Conservation (phyloP, 2,888 invertebrate genomes). For the Sylvicola fuscatus region DNA sequence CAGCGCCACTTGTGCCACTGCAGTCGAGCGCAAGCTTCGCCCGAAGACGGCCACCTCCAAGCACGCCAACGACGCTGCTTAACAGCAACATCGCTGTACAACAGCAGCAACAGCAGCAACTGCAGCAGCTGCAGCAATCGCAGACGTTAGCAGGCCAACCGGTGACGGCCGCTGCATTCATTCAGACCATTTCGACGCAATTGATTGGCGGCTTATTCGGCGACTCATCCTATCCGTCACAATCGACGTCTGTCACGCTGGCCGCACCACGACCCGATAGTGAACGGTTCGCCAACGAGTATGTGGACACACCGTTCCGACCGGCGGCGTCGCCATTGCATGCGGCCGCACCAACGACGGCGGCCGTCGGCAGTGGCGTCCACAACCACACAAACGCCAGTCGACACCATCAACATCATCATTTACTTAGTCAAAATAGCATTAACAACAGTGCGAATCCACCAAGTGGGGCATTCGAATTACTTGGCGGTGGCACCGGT, state of each 20-base stretch:
- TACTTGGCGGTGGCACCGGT: conserved; percentile 5
- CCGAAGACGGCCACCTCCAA: conserved; percentile 17
- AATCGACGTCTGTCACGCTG: conserved; percentile 27
- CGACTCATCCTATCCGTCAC: conserved; percentile 10
- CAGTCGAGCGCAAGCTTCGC: conserved; percentile 20
- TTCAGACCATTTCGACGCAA: too few species aligned
- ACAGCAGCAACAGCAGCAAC: neutral
- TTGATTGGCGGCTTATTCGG: too few species aligned
- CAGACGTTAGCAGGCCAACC: neutral
- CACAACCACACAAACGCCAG: neutral
- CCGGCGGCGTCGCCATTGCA: conserved; percentile 27
- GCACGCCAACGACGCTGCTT: neutral
- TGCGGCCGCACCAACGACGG: conserved; percentile 15
- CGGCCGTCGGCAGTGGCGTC: conserved; percentile 5
- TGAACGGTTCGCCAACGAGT: conserved; percentile 76
- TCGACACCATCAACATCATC: conserved; percentile 1
- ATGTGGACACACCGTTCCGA: conserved; percentile 73
- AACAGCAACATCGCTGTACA: neutral
- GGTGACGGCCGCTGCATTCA: too few species aligned
- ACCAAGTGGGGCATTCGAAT: too few species aligned
- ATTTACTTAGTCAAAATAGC: too few species aligned
- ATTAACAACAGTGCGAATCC: too few species aligned
- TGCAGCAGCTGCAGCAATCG: conserved; percentile 8
- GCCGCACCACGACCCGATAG: conserved; percentile 64
- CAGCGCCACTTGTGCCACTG: conserved; percentile 16